A percentile compares a stretch with the other conserved stretches of the same genome.
phyloP scores from a whole-genome alignment of 2,797 vertebrate genomes.

The Paedocypris micromegethes region DNA sequence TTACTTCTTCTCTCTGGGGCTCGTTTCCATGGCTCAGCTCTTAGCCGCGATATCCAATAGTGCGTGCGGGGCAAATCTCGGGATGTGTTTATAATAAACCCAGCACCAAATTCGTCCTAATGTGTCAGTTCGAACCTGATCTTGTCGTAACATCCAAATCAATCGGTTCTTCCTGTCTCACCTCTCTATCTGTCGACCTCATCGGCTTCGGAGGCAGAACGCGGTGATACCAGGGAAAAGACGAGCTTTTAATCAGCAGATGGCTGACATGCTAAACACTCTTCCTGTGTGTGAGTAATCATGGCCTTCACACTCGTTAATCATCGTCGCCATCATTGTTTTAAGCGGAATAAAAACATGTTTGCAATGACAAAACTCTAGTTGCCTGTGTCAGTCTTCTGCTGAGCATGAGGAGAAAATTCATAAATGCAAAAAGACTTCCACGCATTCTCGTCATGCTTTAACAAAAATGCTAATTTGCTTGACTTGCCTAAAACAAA shows the following conservation, averaged over 20 bases:
- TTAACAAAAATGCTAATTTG: too few relatives aligned
- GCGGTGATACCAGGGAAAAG: slow-evolving; percentile 49
- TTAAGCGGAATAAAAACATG: slow-evolving; percentile 46
- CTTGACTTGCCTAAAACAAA: too few relatives aligned
- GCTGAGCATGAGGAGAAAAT: slow-evolving; percentile 23
- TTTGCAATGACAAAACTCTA: slow-evolving; percentile 43
- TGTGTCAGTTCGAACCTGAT: slow-evolving; percentile 53
- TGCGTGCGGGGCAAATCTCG: slow-evolving; percentile 59
- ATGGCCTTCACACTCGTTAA: slow-evolving; percentile 36
- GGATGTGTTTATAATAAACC: slow-evolving; percentile 53
- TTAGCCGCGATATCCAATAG: slow-evolving; percentile 70
- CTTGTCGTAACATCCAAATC: slow-evolving; percentile 47
- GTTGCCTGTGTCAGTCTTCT: slow-evolving; percentile 44
- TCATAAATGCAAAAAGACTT: slow-evolving; percentile 19
- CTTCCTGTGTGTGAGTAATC: slow-evolving; percentile 45
- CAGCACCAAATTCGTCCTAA: slow-evolving; percentile 49
- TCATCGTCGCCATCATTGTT: slow-evolving; percentile 39
- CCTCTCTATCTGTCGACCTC: slow-evolving; percentile 21
- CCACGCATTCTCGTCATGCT: background rate
- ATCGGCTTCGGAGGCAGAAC: slow-evolving; percentile 42
- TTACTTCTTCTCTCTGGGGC: slow-evolving; percentile 69
- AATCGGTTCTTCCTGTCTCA: slow-evolving; percentile 12
- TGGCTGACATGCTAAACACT: slow-evolving; percentile 49
- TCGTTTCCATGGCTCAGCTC: slow-evolving; percentile 69
- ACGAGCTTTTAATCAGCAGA: slow-evolving; percentile 56